Conservation (phyloP, 2,888 invertebrate species). For the Frankliniella intonsa region DNA sequence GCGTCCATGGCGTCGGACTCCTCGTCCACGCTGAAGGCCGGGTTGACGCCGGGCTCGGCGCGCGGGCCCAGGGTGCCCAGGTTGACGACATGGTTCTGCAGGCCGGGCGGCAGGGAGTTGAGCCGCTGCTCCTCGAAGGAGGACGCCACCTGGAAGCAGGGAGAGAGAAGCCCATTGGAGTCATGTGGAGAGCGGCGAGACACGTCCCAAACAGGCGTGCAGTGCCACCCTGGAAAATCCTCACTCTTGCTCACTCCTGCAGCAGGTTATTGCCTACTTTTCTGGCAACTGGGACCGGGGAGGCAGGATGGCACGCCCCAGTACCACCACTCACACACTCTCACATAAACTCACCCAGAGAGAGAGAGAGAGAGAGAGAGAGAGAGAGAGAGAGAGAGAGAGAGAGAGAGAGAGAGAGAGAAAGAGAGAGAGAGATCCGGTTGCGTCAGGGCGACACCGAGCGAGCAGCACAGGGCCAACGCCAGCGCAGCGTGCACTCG, state of each 20-base stretch:
- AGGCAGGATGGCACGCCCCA: neutral
- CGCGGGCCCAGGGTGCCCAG: slow-evolving; percentile 20
- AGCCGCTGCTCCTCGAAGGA: slow-evolving; percentile 9
- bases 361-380: no score
- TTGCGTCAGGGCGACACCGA: no score
- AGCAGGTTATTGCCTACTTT: no score
- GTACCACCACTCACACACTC: neutral
- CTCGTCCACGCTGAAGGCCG: slow-evolving; percentile 18
- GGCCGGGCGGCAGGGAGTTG: neutral
- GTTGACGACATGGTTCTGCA: neutral
- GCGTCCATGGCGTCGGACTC: slow-evolving; percentile 21
- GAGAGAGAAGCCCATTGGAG: neutral
- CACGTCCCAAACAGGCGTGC: no score
- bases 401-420: no score
- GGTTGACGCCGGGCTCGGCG: slow-evolving; percentile 13
- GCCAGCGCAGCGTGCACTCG: no score
- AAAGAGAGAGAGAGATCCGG: no score
- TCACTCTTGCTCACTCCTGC: neutral
- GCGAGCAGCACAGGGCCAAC: no score
- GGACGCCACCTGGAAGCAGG: neutral
- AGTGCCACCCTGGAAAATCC: neutral
- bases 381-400: no score
- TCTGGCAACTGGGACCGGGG: no score
- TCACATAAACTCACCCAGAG: no score
- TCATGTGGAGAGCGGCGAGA: no score